Evolutionary conservation across 1,140 invertebrate species (phyloP).

Genomic region (Adoxophyes honmai): DNA sequence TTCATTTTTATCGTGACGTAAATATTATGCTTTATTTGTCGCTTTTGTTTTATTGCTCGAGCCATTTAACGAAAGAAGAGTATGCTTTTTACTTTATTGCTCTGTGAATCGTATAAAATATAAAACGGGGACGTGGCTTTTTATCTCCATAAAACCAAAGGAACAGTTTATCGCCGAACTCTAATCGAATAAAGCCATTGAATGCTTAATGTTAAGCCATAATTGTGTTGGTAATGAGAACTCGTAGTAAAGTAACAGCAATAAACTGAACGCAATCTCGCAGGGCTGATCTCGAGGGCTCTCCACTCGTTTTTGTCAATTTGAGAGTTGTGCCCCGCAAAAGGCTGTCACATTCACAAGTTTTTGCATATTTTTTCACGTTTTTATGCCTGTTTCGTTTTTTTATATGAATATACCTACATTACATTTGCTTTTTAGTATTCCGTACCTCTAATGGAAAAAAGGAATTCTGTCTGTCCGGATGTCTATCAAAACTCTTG

Average conservation of each 20-base stretch:
- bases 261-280: slow-evolving; percentile 35
- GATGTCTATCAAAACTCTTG: too few relatives aligned
- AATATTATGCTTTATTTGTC: slow-evolving; percentile 9
- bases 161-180: too few relatives aligned
- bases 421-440: too few relatives aligned
- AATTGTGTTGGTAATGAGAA: neutral
- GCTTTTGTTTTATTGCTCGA: slow-evolving; percentile 4
- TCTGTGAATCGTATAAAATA: too few relatives aligned
- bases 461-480: too few relatives aligned
- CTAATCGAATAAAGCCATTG: too few relatives aligned
- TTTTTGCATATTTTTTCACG: slow-evolving; percentile 15
- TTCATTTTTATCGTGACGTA: slow-evolving; percentile 4
- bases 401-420: too few relatives aligned
- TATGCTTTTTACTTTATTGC: neutral
- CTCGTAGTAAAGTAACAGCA: slow-evolving; percentile 19
- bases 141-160: neutral
- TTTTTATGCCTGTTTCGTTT: too few relatives aligned
- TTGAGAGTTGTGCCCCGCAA: slow-evolving; percentile 25
- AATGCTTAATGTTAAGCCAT: too few relatives aligned
- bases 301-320: slow-evolving; percentile 41
- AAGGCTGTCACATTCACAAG: slow-evolving; percentile 12
- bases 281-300: slow-evolving; percentile 27
- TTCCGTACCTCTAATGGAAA: too few relatives aligned
- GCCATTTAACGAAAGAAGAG: neutral
- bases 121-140: too few relatives aligned